Evolutionary conservation across 2,797 vertebrate genomes (phyloP).

Genomic region (Dallia pectoralis): DNA sequence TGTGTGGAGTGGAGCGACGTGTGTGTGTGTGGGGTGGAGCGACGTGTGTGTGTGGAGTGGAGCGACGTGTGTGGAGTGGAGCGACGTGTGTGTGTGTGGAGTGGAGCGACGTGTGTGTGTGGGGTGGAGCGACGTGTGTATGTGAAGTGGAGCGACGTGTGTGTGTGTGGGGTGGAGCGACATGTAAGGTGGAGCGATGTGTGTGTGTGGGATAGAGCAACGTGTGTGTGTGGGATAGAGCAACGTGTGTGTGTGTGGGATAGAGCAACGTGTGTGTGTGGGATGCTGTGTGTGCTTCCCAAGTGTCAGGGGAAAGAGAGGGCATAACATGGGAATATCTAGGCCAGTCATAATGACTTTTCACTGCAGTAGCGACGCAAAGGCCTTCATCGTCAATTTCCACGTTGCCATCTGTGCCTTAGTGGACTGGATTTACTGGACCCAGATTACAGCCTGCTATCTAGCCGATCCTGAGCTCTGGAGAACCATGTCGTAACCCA

Average conservation of each 20-base stretch:
- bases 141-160: not conserved
- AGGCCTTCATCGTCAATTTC: slow-evolving; percentile 46
- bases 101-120: not conserved
- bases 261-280: not conserved
- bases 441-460: not conserved
- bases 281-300: slow-evolving; percentile 6
- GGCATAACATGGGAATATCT: slow-evolving; percentile 52
- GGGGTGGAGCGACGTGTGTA: not conserved
- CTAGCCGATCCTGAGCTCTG: no score
- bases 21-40: not conserved
- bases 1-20: not conserved
- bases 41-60: not conserved
- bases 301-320: slow-evolving; percentile 29
- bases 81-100: slow-evolving; percentile 1
- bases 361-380: slow-evolving; percentile 36
- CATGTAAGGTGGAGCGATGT: no score
- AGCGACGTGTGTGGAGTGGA: not conserved
- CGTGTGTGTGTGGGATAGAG: not conserved
- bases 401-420: slow-evolving; percentile 2
- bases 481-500: not conserved
- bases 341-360: slow-evolving; percentile 64
- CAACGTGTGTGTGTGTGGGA: not conserved
- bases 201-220: not conserved
- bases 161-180: no score
- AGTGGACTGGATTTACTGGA: slow-evolving; percentile 7